Conservation (phyloP, 30 jellyfish, hydroid and myxozoan genomes). For the Aurelia aurita complex sp. Pacific region DNA sequence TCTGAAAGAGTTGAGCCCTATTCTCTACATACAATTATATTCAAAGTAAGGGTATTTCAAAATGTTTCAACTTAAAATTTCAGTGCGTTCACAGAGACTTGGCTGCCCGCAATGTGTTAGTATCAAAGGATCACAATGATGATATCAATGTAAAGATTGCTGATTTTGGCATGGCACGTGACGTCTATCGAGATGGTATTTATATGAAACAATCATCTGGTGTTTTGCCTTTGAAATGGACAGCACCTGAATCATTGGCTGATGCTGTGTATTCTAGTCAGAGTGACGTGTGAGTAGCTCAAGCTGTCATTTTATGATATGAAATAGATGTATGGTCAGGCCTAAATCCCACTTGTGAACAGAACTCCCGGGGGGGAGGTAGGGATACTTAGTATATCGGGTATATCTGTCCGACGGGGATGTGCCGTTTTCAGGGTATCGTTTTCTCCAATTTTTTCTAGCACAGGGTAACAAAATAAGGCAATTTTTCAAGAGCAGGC, state of each 20-base stretch:
- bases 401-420: no score
- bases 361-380: no score
- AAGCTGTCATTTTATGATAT: no score
- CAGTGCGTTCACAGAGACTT: constrained; percentile 91
- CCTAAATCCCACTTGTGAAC: no score
- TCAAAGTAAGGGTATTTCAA: not conserved
- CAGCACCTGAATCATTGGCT: constrained; percentile 86
- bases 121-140: constrained; percentile 43
- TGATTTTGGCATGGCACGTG: constrained; percentile 94
- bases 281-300: constrained; percentile 88
- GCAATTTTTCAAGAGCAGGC: no score
- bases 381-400: no score
- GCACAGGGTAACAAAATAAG: no score
- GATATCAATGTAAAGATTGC: constrained; percentile 70
- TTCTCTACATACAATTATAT: not conserved
- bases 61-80: not conserved
- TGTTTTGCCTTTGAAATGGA: constrained; percentile 91
- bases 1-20: no score
- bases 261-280: constrained; percentile 72
- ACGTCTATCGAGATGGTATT: constrained; percentile 65
- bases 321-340: no score
- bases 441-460: no score
- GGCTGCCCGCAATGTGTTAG: constrained; percentile 89
- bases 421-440: no score
- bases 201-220: constrained; percentile 74